Conservation (phyloP, 2,888 invertebrate species). For the Erpobdella octoculata region DNA sequence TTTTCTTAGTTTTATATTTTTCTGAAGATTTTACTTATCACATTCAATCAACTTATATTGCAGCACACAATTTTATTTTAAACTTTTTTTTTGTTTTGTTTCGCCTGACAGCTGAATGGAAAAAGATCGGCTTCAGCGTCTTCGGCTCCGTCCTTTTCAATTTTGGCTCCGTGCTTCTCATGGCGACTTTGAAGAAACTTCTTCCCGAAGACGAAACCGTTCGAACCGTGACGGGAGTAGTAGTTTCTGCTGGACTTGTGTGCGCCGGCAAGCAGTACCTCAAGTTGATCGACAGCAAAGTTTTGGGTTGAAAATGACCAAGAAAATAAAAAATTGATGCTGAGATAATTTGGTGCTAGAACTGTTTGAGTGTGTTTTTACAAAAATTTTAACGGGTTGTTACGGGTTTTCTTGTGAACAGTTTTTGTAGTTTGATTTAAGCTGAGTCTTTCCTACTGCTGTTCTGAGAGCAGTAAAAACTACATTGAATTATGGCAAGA, state of each 20-base stretch:
- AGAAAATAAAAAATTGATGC: neutral
- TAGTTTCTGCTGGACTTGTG: constrained; percentile 63
- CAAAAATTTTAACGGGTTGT: neutral
- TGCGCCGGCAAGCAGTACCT: constrained; percentile 62
- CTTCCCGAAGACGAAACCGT: constrained; percentile 65
- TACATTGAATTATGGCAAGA: too few relatives aligned
- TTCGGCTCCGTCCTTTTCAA: constrained; percentile 64
- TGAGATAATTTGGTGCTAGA: neutral
- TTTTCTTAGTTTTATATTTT: neutral
- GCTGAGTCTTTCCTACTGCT: too few relatives aligned
- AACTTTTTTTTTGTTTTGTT: too few relatives aligned
- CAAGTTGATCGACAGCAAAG: constrained; percentile 57
- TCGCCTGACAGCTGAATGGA: neutral
- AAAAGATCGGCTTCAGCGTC: constrained; percentile 55
- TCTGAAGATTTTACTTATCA: neutral
- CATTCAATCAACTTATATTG: too few relatives aligned
- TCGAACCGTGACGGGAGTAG: constrained; percentile 65
- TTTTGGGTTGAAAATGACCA: neutral
- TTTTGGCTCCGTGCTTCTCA: constrained; percentile 77
- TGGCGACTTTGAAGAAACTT: constrained; percentile 75
- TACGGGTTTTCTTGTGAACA: neutral
- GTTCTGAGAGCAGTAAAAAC: too few relatives aligned
- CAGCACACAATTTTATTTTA: too few relatives aligned
- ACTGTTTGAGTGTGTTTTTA: neutral
- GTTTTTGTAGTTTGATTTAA: too few relatives aligned